Percentiles rank a stretch among this genome's conserved stretches.
These are phyloP conservation scores for Dromaius novaehollandiae DNA, from an alignment of 2,113 vertebrate genomes.

Conservation along the genomic window DNA sequence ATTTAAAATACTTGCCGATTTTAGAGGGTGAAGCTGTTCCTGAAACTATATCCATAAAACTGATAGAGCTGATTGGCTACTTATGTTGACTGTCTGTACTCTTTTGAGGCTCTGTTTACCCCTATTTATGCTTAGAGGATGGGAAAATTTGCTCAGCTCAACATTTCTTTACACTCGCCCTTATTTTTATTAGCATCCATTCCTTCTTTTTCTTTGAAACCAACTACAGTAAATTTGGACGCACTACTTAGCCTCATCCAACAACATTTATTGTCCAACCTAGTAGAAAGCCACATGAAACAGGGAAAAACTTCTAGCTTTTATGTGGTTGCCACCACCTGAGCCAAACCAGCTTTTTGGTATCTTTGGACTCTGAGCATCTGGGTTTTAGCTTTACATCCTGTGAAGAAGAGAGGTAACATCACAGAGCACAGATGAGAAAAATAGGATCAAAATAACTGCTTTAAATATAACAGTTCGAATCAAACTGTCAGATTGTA, in stretches of 20 bases:
- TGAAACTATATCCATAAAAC: neutral
- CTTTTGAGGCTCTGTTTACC: neutral
- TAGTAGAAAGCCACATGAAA: slow-evolving; percentile 73
- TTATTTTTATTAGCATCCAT: neutral
- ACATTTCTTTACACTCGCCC: neutral
- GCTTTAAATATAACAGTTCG: slow-evolving; percentile 38
- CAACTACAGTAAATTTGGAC: neutral
- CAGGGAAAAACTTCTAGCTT: slow-evolving; percentile 43
- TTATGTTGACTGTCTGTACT: neutral
- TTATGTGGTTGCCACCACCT: slow-evolving; percentile 59
- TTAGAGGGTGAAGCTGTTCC: neutral
- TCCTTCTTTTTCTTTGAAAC: neutral
- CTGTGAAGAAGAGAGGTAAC: slow-evolving; percentile 41
- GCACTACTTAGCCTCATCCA: neutral
- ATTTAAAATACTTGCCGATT: neutral
- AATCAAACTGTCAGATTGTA: slow-evolving; percentile 44
- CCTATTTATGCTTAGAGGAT: neutral
- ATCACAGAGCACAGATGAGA: slow-evolving; percentile 36
- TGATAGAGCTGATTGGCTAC: neutral
- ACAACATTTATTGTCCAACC: slow-evolving; percentile 55
- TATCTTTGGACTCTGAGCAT: slow-evolving; percentile 64
- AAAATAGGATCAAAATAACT: slow-evolving; percentile 53
- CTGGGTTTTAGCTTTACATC: slow-evolving; percentile 54
- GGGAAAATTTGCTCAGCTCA: neutral
- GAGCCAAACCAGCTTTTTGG: slow-evolving; percentile 65